These are phyloP conservation scores for Etia nguti DNA, from an alignment of 2,113 vertebrate species.

Conservation along the genomic window DNA sequence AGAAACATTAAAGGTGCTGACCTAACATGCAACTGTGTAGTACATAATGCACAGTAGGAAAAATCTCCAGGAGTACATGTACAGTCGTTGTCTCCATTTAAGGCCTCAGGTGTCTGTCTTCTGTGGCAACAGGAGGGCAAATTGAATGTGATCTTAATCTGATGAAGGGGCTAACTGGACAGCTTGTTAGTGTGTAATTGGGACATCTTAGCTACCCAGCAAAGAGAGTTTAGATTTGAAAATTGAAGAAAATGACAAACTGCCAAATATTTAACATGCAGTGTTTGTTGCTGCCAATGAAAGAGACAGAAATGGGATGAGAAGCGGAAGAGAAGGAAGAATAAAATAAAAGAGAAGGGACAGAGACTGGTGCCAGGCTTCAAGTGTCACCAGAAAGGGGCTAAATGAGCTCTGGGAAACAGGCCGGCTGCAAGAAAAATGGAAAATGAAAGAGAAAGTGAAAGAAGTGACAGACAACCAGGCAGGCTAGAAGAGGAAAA, in stretches of 20 bases:
- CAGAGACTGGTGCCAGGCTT: not conserved
- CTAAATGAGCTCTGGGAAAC: not conserved
- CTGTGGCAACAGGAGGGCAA: conserved; percentile 25
- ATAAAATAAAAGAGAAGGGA: not conserved
- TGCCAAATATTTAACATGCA: not conserved
- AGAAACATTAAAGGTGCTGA: not conserved
- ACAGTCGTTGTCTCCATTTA: not conserved
- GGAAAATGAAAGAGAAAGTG: not conserved
- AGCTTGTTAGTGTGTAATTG: not conserved
- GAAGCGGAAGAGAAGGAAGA: not conserved
- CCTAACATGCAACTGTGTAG: not conserved
- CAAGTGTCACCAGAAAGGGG: not conserved
- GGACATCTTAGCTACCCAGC: not conserved
- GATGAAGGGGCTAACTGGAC: not conserved
- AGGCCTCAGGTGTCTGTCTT: not conserved
- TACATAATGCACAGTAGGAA: not conserved
- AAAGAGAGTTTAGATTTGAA: not conserved
- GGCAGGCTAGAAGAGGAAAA: not conserved
- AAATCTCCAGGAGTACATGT: not conserved
- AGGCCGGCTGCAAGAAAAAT: not conserved
- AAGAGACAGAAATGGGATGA: not conserved
- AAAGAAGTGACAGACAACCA: not conserved
- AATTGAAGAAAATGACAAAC: not conserved
- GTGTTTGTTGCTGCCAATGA: not conserved
- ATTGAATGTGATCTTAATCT: conserved; percentile 29